These are phyloP conservation scores for Rhynchophorus ferrugineus DNA, from an alignment of 1,140 invertebrate species.

Conservation along the genomic window DNA sequence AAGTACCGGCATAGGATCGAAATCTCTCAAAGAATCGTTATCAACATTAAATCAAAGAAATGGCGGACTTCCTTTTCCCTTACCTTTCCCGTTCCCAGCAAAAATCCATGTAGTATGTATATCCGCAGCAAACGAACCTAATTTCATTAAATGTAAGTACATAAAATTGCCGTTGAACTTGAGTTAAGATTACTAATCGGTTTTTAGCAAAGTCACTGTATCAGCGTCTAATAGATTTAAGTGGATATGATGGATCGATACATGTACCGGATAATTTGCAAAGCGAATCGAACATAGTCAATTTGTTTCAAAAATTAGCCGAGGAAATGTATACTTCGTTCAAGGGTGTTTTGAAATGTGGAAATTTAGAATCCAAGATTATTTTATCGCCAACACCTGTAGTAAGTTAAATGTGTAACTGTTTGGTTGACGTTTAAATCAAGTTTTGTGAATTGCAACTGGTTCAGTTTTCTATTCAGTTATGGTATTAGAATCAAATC, in stretches of 20 bases:
- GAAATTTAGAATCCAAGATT: conserved; percentile 65
- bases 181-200: too few species aligned
- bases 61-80: conserved; percentile 47
- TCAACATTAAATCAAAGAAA: conserved; percentile 40
- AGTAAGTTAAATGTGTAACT: too few species aligned
- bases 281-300: conserved; percentile 45
- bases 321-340: conserved; percentile 74
- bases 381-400: conserved; percentile 69
- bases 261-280: conserved; percentile 55
- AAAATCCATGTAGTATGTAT: conserved; percentile 72
- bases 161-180: neutral
- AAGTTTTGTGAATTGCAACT: too few species aligned
- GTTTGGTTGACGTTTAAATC: too few species aligned
- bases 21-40: conserved; percentile 50
- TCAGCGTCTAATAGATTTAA: conserved; percentile 54
- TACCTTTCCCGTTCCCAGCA: conserved; percentile 74
- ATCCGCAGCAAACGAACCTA: conserved; percentile 48
- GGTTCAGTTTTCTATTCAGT: too few species aligned
- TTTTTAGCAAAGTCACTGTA: conserved; percentile 48
- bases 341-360: conserved; percentile 67
- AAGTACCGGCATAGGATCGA: conserved; percentile 58
- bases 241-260: conserved; percentile 57
- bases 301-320: conserved; percentile 63
- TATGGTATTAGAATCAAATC: too few species aligned
- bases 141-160: conserved; percentile 44